Conservation (phyloP, 1,140 invertebrate species). For the Cylas formicarius region DNA sequence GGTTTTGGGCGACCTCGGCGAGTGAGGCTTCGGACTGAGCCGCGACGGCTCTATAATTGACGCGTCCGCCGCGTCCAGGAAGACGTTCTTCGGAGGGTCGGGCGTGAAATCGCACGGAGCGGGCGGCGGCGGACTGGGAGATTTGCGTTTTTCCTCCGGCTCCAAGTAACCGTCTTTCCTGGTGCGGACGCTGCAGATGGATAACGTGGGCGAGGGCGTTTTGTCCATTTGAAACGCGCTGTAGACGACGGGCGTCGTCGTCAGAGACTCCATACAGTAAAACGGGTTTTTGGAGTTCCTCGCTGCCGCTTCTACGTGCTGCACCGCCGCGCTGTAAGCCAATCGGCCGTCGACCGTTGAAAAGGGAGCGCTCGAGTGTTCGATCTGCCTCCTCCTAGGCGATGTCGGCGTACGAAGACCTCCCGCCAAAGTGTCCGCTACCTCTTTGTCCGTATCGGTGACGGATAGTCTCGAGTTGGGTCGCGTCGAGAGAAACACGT, state of each 20-base stretch:
- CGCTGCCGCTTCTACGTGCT: slow-evolving; percentile 45
- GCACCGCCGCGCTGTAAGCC: slow-evolving; percentile 53
- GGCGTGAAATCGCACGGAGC: slow-evolving; percentile 59
- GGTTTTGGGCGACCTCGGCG: slow-evolving; percentile 65
- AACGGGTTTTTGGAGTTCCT: slow-evolving; percentile 39
- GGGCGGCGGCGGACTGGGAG: slow-evolving; percentile 70
- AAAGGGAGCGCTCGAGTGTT: slow-evolving; percentile 49
- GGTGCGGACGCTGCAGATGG: slow-evolving; percentile 56
- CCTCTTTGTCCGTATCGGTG: slow-evolving; percentile 47
- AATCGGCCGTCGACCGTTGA: slow-evolving; percentile 51
- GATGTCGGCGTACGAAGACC: slow-evolving; percentile 45
- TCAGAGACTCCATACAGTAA: slow-evolving; percentile 45
- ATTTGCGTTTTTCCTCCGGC: slow-evolving; percentile 38
- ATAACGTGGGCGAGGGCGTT: slow-evolving; percentile 53
- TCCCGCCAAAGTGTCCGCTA: slow-evolving; percentile 45
- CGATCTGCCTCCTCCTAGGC: slow-evolving; percentile 48
- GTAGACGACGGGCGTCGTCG: slow-evolving; percentile 46
- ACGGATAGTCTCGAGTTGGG: slow-evolving; percentile 53
- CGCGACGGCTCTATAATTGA: slow-evolving; percentile 42
- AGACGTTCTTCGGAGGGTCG: slow-evolving; percentile 42
- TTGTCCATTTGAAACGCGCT: slow-evolving; percentile 46
- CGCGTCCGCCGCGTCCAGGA: slow-evolving; percentile 40
- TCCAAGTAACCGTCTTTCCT: slow-evolving; percentile 54
- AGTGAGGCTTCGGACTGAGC: slow-evolving; percentile 58
- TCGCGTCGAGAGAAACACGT: slow-evolving; percentile 42